phyloP scores from a whole-genome alignment of 2,888 invertebrate genomes.

The Cheilosia vulpina region DNA sequence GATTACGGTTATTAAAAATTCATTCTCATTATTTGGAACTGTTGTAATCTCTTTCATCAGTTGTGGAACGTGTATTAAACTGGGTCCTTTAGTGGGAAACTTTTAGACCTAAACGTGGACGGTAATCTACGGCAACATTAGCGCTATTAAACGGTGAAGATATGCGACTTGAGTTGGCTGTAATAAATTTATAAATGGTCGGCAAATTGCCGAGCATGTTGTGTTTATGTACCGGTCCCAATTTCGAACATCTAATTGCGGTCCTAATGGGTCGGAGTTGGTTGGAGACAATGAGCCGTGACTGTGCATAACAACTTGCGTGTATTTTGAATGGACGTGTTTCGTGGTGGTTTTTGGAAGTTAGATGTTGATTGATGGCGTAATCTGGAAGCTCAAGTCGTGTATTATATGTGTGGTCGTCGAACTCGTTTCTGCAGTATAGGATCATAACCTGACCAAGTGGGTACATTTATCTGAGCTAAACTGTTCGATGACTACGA shows the following conservation, averaged over 20 bases:
- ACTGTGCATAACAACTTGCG: too few species aligned
- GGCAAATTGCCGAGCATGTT: neutral
- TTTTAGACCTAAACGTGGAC: neutral
- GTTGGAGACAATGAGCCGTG: too few species aligned
- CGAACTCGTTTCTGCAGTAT: too few species aligned
- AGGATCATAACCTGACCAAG: too few species aligned
- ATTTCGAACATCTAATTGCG: neutral
- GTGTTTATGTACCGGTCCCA: neutral
- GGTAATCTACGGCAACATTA: neutral
- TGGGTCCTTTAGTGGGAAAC: constrained; percentile 21
- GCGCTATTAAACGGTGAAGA: neutral
- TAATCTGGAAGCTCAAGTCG: too few species aligned
- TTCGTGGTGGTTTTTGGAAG: too few species aligned
- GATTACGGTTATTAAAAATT: constrained; percentile 70
- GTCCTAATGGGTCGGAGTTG: neutral
- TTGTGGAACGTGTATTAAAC: constrained; percentile 28
- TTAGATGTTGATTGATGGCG: too few species aligned
- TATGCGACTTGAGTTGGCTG: neutral
- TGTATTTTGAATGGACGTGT: too few species aligned
- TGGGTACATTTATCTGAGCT: too few species aligned
- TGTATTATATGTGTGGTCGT: too few species aligned
- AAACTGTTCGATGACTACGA: too few species aligned
- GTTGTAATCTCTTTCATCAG: constrained; percentile 50
- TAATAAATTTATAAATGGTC: neutral
- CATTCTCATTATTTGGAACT: constrained; percentile 62